phyloP scores from a whole-genome alignment of 2,113 vertebrate genomes.

The Salvelinus alpinus region DNA sequence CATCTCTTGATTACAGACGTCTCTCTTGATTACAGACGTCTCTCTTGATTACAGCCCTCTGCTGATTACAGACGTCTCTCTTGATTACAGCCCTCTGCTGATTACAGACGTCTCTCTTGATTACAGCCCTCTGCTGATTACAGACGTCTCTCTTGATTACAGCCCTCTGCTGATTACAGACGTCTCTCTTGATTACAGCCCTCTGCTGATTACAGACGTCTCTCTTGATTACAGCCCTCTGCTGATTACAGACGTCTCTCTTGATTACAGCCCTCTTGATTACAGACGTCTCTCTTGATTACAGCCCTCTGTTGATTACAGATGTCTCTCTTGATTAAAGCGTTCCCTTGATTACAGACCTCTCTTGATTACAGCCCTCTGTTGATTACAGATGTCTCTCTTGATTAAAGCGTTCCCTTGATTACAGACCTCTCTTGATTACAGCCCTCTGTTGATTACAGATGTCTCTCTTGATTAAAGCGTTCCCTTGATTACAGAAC shows the following conservation, averaged over 20 bases:
- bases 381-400: neutral
- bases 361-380: constrained; percentile 71
- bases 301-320: constrained; percentile 26
- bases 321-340: constrained; percentile 20
- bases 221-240: neutral
- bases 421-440: neutral
- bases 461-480: constrained; percentile 68
- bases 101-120: no score
- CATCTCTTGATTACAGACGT: no score
- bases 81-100: no score
- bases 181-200: constrained; percentile 68
- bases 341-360: neutral
- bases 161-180: constrained; percentile 40
- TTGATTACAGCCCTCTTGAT: constrained; percentile 12
- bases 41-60: no score
- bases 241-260: no score
- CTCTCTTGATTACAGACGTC: no score
- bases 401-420: constrained; percentile 67
- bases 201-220: neutral
- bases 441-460: constrained; percentile 35
- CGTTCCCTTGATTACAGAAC: constrained; percentile 24
- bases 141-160: constrained; percentile 62
- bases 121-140: constrained; percentile 31
- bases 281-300: no score
- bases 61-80: no score